Evolutionary conservation across 1,140 invertebrate species (phyloP).

Genomic region (Drosophila obscura): DNA sequence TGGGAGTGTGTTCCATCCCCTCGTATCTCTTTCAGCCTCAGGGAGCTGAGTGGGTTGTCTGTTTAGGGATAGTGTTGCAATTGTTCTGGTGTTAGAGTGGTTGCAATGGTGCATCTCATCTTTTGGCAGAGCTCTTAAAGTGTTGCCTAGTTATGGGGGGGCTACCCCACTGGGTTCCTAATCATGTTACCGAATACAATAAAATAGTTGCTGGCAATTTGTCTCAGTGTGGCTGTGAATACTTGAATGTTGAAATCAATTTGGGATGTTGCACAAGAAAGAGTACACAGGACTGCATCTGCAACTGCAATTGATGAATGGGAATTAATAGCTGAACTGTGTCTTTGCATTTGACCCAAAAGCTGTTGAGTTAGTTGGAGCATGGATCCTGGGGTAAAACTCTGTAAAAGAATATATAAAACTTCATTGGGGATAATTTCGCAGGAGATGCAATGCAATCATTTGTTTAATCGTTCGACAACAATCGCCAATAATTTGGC

Average conservation of each 20-base stretch:
- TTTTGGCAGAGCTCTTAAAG: slow-evolving; percentile 11
- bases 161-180: neutral
- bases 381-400: too few relatives aligned
- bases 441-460: slow-evolving; percentile 14
- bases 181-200: too few relatives aligned
- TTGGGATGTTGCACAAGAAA: too few relatives aligned
- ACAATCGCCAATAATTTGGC: slow-evolving; percentile 41
- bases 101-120: neutral
- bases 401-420: slow-evolving; percentile 20
- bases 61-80: slow-evolving; percentile 66
- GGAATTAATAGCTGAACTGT: too few relatives aligned
- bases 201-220: too few relatives aligned
- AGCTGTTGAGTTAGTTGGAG: too few relatives aligned
- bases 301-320: too few relatives aligned
- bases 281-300: too few relatives aligned
- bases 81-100: slow-evolving; percentile 49
- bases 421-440: neutral
- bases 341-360: neutral
- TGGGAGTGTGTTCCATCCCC: too few relatives aligned
- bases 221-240: too few relatives aligned
- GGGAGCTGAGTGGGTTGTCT: slow-evolving; percentile 53
- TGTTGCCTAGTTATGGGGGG: slow-evolving; percentile 69
- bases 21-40: slow-evolving; percentile 15
- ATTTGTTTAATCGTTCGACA: slow-evolving; percentile 32
- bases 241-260: too few relatives aligned